Percentiles rank a stretch among this genome's conserved stretches.
These are phyloP conservation scores for Pterocles burchelli DNA, from an alignment of 2,113 vertebrate genomes.

Conservation along the genomic window DNA sequence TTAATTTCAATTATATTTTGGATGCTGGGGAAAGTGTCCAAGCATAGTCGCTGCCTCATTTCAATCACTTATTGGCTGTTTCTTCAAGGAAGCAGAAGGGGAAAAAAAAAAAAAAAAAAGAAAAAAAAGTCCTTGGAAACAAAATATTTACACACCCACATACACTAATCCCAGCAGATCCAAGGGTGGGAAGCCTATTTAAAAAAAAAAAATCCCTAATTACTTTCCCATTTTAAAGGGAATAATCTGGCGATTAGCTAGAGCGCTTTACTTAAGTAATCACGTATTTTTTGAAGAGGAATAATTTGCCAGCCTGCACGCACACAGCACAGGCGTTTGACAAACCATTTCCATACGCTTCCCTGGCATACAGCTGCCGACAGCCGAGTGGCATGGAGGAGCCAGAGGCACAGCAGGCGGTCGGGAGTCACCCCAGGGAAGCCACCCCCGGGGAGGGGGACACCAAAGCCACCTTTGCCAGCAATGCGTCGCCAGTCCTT, in stretches of 20 bases:
- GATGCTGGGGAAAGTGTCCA: not conserved
- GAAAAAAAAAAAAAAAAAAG: not conserved
- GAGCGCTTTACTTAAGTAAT: not conserved
- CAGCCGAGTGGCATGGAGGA: not conserved
- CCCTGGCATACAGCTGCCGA: not conserved
- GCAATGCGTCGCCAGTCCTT: accelerated
- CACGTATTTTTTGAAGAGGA: not conserved
- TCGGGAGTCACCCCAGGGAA: no score
- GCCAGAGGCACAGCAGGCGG: accelerated
- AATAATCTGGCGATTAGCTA: constrained; percentile 30
- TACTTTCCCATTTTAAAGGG: constrained; percentile 40
- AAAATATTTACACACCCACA: constrained; percentile 57
- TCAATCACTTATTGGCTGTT: not conserved
- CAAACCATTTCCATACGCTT: not conserved
- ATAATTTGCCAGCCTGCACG: not conserved
- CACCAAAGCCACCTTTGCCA: not conserved
- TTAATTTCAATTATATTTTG: constrained; percentile 16
- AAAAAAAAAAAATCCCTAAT: constrained; percentile 18
- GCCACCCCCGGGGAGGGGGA: not conserved
- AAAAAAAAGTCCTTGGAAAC: constrained; percentile 27
- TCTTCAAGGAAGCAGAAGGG: constrained; percentile 6
- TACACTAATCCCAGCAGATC: constrained; percentile 22
- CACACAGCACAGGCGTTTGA: not conserved
- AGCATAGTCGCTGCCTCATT: not conserved
- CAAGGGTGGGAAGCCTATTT: constrained; percentile 27